Conservation (phyloP, 2,113 vertebrate species). For the Odontophorus gujanensis region DNA sequence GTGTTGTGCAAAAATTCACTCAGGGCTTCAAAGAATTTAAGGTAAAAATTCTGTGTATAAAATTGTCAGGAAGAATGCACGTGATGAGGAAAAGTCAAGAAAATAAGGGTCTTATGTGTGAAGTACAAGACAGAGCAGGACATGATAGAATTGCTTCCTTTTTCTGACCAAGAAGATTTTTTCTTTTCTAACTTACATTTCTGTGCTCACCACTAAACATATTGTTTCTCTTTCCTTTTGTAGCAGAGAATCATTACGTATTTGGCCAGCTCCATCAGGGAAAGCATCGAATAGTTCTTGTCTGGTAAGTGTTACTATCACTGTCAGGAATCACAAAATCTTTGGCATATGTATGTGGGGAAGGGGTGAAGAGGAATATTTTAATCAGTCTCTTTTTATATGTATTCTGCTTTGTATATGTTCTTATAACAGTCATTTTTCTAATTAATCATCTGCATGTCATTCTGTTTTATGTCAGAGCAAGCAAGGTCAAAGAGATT, state of each 20-base stretch:
- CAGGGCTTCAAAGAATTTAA: neutral
- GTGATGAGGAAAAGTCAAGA: neutral
- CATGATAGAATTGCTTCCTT: neutral
- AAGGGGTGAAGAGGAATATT: neutral
- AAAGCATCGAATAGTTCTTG: neutral
- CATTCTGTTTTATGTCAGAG: neutral
- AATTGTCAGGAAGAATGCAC: neutral
- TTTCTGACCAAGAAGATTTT: neutral
- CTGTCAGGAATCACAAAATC: neutral
- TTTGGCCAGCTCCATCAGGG: neutral
- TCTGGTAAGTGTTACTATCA: neutral
- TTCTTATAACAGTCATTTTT: neutral
- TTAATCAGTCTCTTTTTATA: neutral
- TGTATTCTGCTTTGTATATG: neutral
- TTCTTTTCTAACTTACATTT: neutral
- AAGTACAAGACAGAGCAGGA: neutral
- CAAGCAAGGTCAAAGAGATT: neutral
- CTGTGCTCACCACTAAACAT: neutral
- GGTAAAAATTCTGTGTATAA: neutral
- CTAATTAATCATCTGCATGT: neutral
- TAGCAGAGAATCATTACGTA: neutral
- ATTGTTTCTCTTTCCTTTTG: neutral
- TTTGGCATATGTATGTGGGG: neutral
- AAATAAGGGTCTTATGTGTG: neutral
- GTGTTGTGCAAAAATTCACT: neutral